Conservation (phyloP, 2,888 invertebrate species). For the Drosophila anomalipes region DNA sequence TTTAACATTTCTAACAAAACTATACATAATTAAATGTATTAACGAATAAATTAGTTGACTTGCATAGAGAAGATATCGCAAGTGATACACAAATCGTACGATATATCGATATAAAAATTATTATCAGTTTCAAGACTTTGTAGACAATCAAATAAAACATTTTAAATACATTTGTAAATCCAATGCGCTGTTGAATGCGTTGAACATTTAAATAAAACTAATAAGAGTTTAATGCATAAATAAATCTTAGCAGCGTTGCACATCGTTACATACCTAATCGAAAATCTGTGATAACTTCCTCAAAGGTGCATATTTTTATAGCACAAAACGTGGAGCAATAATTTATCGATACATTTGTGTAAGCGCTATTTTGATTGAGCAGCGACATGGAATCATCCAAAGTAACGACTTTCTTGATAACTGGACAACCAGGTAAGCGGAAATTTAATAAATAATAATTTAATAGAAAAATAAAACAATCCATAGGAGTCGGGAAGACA, state of each 20-base stretch:
- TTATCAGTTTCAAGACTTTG: background rate
- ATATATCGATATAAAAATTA: background rate
- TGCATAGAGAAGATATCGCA: background rate
- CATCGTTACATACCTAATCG: background rate
- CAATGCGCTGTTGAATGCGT: background rate
- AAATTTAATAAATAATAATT: too few relatives aligned
- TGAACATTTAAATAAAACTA: background rate
- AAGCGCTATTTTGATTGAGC: background rate
- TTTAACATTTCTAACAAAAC: background rate
- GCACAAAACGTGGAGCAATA: background rate
- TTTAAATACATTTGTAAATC: background rate
- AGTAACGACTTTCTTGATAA: conserved; percentile 49
- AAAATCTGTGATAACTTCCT: background rate
- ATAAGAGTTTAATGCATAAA: background rate
- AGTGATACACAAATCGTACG: background rate
- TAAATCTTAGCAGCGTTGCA: background rate
- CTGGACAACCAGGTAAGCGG: conserved; percentile 57
- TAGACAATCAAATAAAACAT: background rate
- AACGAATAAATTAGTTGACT: background rate
- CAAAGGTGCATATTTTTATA: background rate
- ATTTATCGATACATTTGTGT: conserved; percentile 14
- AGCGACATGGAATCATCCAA: conserved; percentile 33
- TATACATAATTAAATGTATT: background rate
- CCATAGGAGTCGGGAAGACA: conserved; percentile 89
- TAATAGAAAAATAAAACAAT: too few relatives aligned